Base-by-base conservation (phyloP, 2,113 vertebrate genomes). In the Psilopsiagon aurifrons region DNA sequence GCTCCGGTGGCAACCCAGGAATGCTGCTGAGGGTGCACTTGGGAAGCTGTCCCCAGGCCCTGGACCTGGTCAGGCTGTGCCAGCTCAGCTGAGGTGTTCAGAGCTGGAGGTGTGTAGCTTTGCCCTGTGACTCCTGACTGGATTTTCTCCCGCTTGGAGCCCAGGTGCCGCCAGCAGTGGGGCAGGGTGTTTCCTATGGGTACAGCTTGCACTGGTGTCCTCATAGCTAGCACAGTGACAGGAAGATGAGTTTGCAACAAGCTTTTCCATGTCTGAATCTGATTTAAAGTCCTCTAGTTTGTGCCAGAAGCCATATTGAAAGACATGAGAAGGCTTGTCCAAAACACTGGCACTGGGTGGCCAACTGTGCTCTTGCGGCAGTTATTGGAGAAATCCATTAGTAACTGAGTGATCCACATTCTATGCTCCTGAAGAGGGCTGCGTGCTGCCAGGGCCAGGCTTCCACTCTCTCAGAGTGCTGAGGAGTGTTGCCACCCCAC, bases 401-500 rank as follows among this genome's bases (percentile, higher is more conserved):
- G 79, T 87, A 62, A 74, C 47, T 63, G 67, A 52, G 63, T 88
- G 74, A 80, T 70, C 64, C 2, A 6, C 71, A 33, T 4, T 68
- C 35, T 43, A 67, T 41, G 63, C n/a, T 90, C 24, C 82, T 69
- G 85, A 69, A 76, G 88, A 70, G 80, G 86, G n/a, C 52, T 83
- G 83, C 49, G 4, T 1, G 1, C 68, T 66, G 91, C 80, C 54
- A 25, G 5, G 80, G 64, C 83, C 17, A 76, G 78, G 79, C 67
- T 60, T 77, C 86, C 71, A 9, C 73, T 81, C 76, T 52, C 44
- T 83, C 52, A 8, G 75, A 35, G 1, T 37, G 79, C 59, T 1
- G 0, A 51, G 86, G 24, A 71, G 67, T 0, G 1, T 78, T 43
- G 4, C 78, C 5, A 0, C 85, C 47, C 39, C 28, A 2, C 17